These are phyloP conservation scores for Luehdorfia chinensis DNA, from an alignment of 1,140 invertebrate species.

Conservation along the genomic window DNA sequence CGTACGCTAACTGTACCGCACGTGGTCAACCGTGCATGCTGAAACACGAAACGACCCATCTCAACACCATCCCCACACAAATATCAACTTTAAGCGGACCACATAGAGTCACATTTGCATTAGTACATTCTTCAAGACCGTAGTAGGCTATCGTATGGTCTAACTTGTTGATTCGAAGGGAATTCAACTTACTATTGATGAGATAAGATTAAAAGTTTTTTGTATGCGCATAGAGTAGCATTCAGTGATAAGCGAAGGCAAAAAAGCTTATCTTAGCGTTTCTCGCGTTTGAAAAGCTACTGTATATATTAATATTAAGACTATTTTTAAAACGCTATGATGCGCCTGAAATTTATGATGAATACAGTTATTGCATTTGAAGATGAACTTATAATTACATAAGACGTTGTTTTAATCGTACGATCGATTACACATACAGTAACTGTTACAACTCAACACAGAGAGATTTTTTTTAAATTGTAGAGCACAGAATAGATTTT, in stretches of 20 bases:
- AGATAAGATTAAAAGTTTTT: slow-evolving; percentile 9
- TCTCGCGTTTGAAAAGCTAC: slow-evolving; percentile 12
- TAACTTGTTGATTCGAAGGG: too few species aligned
- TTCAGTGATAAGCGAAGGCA: neutral
- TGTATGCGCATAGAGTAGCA: neutral
- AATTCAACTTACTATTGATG: neutral
- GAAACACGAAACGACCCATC: neutral
- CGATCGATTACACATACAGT: too few species aligned
- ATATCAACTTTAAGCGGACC: neutral
- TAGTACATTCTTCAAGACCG: neutral
- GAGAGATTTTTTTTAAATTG: too few species aligned
- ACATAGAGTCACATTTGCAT: neutral
- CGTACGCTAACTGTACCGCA: slow-evolving; percentile 16
- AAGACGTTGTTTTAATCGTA: neutral
- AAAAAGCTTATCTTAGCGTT: slow-evolving; percentile 2
- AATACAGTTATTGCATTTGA: neutral
- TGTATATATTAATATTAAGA: slow-evolving; percentile 1
- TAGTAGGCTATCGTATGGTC: neutral
- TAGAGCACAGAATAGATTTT: too few species aligned
- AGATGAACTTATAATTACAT: neutral
- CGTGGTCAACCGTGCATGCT: slow-evolving; percentile 8
- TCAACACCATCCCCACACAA: neutral
- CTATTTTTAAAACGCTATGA: neutral
- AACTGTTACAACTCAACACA: too few species aligned
- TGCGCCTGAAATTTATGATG: neutral